Evolutionary conservation across 1,140 invertebrate species (phyloP).

Genomic region (Bombyx mandarina): DNA sequence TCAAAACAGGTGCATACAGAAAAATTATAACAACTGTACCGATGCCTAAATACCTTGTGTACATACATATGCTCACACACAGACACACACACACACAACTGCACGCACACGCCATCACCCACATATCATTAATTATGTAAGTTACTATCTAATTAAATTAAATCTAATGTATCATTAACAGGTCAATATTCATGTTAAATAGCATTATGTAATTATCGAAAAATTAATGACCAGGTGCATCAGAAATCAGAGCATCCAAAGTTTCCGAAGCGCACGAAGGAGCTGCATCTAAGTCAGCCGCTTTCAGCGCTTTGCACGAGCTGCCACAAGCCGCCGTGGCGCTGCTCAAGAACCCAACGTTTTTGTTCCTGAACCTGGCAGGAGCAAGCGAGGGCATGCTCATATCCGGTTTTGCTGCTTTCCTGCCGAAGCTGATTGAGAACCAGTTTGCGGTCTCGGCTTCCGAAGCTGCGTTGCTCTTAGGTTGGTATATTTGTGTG

Average conservation of each 20-base stretch:
- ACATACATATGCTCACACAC: too few relatives aligned
- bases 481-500: conserved; percentile 65
- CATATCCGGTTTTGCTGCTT: conserved; percentile 85
- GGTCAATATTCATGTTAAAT: too few relatives aligned
- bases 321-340: conserved; percentile 77
- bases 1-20: too few relatives aligned
- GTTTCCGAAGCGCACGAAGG: conserved; percentile 79
- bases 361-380: conserved; percentile 84
- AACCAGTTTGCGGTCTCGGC: conserved; percentile 86
- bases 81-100: too few relatives aligned
- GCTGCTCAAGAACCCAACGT: conserved; percentile 82
- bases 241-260: conserved; percentile 76
- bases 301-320: conserved; percentile 76
- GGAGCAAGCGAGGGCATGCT: conserved; percentile 84
- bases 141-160: too few relatives aligned
- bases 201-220: too few relatives aligned
- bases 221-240: conserved; percentile 63
- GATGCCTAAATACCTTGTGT: too few relatives aligned
- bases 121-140: too few relatives aligned
- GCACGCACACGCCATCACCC: too few relatives aligned
- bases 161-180: too few relatives aligned
- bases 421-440: conserved; percentile 87
- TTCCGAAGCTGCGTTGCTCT: conserved; percentile 79
- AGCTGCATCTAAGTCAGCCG: conserved; percentile 60
- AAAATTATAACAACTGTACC: too few relatives aligned